Evolutionary conservation across 2,888 invertebrate species (phyloP).

Genomic region (Ceriagrion tenellum): DNA sequence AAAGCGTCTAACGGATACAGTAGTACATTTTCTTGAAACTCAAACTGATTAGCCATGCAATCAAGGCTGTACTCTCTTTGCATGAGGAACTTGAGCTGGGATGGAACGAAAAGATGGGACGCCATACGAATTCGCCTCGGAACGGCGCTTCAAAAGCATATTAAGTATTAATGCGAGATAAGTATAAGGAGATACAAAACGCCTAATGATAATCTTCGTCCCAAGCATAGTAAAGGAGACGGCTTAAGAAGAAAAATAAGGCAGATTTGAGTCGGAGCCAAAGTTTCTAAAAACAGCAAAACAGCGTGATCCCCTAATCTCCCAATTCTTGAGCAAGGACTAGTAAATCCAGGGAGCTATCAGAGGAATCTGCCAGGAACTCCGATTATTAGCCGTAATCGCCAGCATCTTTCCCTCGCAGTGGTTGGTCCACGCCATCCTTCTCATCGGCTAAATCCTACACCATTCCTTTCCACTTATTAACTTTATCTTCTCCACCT

Average conservation of each 20-base stretch:
- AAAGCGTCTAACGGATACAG: no score
- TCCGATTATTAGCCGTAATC: background rate
- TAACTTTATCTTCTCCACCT: background rate
- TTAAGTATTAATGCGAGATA: background rate
- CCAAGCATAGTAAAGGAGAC: background rate
- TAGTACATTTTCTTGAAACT: no score
- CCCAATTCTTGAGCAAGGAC: background rate
- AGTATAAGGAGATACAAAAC: background rate
- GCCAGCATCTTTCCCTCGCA: background rate
- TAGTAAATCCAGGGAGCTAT: background rate
- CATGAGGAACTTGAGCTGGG: no score
- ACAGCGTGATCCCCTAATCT: background rate
- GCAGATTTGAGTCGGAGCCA: background rate
- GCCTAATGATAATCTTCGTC: background rate
- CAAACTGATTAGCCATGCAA: no score
- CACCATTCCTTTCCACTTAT: background rate
- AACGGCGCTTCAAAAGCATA: background rate
- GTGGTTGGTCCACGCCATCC: background rate
- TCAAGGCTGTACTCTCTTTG: no score
- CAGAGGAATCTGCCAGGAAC: background rate
- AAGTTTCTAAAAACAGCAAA: background rate
- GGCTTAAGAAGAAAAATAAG: constrained; percentile 15
- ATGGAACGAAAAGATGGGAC: no score
- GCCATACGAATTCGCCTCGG: no score
- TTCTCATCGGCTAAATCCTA: background rate